Evolutionary conservation across 2,888 invertebrate species (phyloP).

Genomic region (Acleris cristana): DNA sequence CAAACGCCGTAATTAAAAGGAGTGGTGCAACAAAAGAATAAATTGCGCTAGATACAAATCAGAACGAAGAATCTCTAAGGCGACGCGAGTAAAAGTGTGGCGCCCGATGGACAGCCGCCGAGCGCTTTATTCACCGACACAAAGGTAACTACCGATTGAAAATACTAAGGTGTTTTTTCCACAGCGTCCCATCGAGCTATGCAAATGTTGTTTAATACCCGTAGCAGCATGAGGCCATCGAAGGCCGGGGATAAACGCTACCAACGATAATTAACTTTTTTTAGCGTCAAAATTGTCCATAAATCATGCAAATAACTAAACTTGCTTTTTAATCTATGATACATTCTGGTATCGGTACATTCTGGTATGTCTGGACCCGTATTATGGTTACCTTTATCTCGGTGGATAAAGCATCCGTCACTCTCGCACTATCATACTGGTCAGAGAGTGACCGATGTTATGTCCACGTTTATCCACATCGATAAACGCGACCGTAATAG

Average conservation of each 20-base stretch:
- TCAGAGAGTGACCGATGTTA: too few relatives aligned
- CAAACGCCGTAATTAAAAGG: constrained; percentile 39
- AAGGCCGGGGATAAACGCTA: constrained; percentile 61
- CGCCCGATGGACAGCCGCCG: constrained; percentile 65
- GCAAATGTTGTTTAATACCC: constrained; percentile 66
- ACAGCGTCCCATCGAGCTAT: constrained; percentile 59
- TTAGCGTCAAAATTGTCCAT: constrained; percentile 28
- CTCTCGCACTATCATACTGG: too few relatives aligned
- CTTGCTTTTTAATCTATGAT: not conserved
- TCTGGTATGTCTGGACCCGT: too few relatives aligned
- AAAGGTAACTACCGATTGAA: constrained; percentile 66
- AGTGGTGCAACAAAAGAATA: constrained; percentile 35
- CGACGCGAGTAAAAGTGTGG: constrained; percentile 75
- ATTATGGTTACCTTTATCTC: too few relatives aligned
- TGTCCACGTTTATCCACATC: too few relatives aligned
- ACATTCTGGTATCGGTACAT: not conserved
- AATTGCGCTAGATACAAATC: constrained; percentile 66
- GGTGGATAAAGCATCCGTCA: too few relatives aligned
- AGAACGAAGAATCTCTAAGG: constrained; percentile 60
- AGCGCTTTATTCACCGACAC: constrained; percentile 60
- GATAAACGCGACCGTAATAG: too few relatives aligned
- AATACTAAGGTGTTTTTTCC: constrained; percentile 51
- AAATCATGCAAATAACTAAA: constrained; percentile 22
- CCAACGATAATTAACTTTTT: constrained; percentile 57
- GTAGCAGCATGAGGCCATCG: constrained; percentile 64